Evolutionary conservation across 2,888 invertebrate genomes (phyloP).

Genomic region (Stegana nigrithorax): DNA sequence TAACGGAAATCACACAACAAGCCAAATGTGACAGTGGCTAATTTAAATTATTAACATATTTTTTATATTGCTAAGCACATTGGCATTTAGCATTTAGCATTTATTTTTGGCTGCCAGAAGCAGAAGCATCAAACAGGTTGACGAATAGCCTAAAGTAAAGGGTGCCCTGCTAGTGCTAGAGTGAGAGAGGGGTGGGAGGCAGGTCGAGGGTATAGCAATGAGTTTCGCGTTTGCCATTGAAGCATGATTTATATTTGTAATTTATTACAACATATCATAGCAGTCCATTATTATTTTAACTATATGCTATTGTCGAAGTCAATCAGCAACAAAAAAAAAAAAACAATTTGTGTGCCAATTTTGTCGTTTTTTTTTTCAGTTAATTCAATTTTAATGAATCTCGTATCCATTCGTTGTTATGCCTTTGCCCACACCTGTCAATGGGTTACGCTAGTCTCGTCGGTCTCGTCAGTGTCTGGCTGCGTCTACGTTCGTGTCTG

Average conservation of each 20-base stretch:
- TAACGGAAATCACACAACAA: conserved; percentile 10
- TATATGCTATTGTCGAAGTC: not conserved
- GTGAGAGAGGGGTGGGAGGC: no score
- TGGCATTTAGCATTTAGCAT: no score
- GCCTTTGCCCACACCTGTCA: conserved; percentile 29
- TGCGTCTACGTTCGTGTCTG: no score
- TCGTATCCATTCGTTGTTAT: conserved; percentile 16
- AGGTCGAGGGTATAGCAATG: no score
- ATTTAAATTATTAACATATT: conserved; percentile 5
- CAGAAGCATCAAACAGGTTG: no score
- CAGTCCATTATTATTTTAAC: no score
- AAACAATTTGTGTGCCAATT: not conserved
- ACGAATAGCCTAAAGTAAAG: no score
- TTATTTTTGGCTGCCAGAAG: no score
- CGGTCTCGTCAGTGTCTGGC: not conserved
- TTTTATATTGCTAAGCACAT: no score
- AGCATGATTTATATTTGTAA: not conserved
- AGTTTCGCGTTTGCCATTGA: not conserved
- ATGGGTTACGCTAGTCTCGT: not conserved
- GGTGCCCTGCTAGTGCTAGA: no score
- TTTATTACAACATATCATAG: no score
- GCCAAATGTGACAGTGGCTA: conserved; percentile 5
- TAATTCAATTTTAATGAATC: conserved; percentile 47
- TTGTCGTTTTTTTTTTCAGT: conserved; percentile 17
- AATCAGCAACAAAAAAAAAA: not conserved